Conservation (phyloP, 2,797 vertebrate species). For the Malacoraja senta region DNA sequence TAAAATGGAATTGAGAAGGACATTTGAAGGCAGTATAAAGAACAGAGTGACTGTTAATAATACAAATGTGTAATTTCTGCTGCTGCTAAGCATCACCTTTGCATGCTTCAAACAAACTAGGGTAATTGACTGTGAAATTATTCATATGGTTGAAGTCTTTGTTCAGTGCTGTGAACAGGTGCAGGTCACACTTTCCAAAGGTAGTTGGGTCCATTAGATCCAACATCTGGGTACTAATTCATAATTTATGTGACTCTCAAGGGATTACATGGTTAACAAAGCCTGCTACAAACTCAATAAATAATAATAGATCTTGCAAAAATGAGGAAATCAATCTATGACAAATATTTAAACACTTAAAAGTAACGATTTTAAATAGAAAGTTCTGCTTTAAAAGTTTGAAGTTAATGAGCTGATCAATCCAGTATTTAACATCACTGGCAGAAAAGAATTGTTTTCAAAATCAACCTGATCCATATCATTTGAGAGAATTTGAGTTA, state of each 20-base stretch:
- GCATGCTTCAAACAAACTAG: neutral
- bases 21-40: conserved; percentile 1
- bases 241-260: neutral
- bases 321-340: neutral
- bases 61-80: conserved; percentile 15
- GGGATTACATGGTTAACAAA: neutral
- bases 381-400: neutral
- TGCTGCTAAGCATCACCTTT: neutral
- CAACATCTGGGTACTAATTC: neutral
- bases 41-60: neutral
- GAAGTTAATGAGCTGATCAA: neutral
- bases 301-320: neutral
- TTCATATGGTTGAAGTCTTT: neutral
- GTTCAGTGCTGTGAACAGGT: neutral
- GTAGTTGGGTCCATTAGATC: neutral
- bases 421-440: neutral
- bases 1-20: neutral
- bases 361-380: neutral
- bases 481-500: neutral
- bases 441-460: neutral
- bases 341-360: neutral
- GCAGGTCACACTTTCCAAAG: neutral
- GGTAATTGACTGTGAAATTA: conserved; percentile 10
- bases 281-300: neutral
- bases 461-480: neutral